Percentiles rank a stretch among this genome's conserved stretches.
Conservation (phyloP, 2,113 vertebrate genomes). For the Hippocampus abdominalis region DNA sequence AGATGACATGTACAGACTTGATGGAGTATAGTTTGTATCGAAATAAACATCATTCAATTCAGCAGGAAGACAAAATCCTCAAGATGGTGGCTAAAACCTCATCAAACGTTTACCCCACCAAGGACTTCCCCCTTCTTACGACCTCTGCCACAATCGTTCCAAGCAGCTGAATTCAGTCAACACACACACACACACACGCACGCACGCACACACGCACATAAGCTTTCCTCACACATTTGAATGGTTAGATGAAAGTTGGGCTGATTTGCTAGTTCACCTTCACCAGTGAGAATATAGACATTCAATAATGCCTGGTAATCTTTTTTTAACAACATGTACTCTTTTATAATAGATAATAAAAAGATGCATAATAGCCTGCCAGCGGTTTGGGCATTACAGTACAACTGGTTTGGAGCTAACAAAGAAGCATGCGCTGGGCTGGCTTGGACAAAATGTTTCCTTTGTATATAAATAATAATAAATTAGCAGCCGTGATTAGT, state of each 20-base stretch:
- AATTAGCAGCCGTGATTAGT: neutral
- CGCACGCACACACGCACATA: neutral
- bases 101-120: slow-evolving; percentile 17
- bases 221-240: neutral
- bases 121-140: slow-evolving; percentile 2
- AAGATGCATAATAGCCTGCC: slow-evolving; percentile 19
- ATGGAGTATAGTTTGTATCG: neutral
- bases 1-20: slow-evolving; percentile 10
- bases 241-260: neutral
- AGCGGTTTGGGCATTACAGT: slow-evolving; percentile 14
- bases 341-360: slow-evolving; percentile 19
- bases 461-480: slow-evolving; percentile 2
- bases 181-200: neutral
- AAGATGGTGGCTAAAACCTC: slow-evolving; percentile 11
- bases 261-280: neutral
- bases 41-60: neutral
- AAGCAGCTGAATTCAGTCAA: neutral
- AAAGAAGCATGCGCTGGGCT: slow-evolving; percentile 61
- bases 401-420: slow-evolving; percentile 47
- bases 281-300: slow-evolving; percentile 10
- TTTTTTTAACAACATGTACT: neutral
- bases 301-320: slow-evolving; percentile 24
- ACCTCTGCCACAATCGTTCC: slow-evolving; percentile 1
- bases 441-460: slow-evolving; percentile 23
- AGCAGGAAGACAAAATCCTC: neutral